Evolutionary conservation across 2,797 vertebrate species (phyloP), one percentile per base, ranked within the genome.

Genomic region (Gila robusta): DNA sequence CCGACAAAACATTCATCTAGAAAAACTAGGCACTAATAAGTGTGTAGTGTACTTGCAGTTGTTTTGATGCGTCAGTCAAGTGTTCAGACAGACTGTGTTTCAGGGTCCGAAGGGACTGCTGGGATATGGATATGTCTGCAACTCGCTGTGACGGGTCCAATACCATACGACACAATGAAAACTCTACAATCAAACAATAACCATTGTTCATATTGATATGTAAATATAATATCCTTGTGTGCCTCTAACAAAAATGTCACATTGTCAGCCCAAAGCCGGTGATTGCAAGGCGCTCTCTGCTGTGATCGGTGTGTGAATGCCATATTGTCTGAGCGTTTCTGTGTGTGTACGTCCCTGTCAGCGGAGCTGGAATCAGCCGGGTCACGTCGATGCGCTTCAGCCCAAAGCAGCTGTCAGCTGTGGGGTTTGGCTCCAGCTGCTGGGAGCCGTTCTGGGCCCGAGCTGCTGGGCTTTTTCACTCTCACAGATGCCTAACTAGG

Each of bases 381-480:
- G 70, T 86, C 81, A 77, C 35, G 73, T 88, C 66, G 79, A 41
- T 26, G 47, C 78, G 64, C 88, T 88, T 84, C 83, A 77, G 87
- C 56, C 73, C 64, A 0, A 76, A 90, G 86, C 94, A 95, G 94
- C 94, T 95, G 95, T 94, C 95, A 95, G 94, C 93, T 95, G 95
- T 90, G 82, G 90, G 89, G 59, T 23, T 89, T 88, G 85, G 87
- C 89, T 87, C 86, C 93, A 94, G 94, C 94, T 95, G 93, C 78
- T 71, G 11, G 69, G 28, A 82, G 79, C 76, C 73, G n/a, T 17
- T 77, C 79, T 66, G 49, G 79, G 59, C 81, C 23, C 28, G 67
- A n/a, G 69, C 73, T 79, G 44, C 73, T 56, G 35, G 23, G 73
- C 41, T 83, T 71, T 82, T 74, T 81, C 44, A 67, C 76, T 76